Conservation (phyloP, 1,140 invertebrate genomes). For the Camponotus vicinus region DNA sequence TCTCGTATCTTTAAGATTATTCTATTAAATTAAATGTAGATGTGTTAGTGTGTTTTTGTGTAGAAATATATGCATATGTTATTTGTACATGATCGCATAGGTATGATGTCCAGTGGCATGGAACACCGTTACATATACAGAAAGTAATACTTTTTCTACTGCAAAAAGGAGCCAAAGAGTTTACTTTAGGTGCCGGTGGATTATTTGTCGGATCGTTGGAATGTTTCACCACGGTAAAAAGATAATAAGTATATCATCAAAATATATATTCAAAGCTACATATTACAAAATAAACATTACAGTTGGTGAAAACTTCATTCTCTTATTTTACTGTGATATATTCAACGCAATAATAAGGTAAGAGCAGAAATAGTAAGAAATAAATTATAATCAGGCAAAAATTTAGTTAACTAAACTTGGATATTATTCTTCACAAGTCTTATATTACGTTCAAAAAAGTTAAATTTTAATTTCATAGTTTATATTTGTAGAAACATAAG, state of each 20-base stretch:
- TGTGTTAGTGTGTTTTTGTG: no score
- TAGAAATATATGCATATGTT: no score
- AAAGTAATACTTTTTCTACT: not conserved
- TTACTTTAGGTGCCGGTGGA: not conserved
- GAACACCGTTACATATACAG: no score
- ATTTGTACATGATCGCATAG: no score
- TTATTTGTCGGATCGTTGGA: not conserved
- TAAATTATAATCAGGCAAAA: not conserved
- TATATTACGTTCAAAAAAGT: not conserved
- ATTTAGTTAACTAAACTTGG: not conserved
- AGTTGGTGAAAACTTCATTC: not conserved
- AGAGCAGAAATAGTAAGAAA: not conserved
- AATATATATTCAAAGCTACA: no score
- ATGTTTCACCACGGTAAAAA: not conserved
- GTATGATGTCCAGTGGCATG: no score
- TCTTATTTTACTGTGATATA: slow-evolving; percentile 17
- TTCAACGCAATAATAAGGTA: not conserved
- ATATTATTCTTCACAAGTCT: not conserved
- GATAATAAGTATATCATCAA: not conserved
- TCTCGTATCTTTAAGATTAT: no score
- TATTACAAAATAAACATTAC: not conserved
- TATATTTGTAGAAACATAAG: no score
- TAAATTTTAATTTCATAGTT: not conserved
- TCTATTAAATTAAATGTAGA: no score
- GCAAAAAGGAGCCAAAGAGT: not conserved